Conservation (phyloP, 2,113 vertebrate species). For the Cololabis saira region DNA sequence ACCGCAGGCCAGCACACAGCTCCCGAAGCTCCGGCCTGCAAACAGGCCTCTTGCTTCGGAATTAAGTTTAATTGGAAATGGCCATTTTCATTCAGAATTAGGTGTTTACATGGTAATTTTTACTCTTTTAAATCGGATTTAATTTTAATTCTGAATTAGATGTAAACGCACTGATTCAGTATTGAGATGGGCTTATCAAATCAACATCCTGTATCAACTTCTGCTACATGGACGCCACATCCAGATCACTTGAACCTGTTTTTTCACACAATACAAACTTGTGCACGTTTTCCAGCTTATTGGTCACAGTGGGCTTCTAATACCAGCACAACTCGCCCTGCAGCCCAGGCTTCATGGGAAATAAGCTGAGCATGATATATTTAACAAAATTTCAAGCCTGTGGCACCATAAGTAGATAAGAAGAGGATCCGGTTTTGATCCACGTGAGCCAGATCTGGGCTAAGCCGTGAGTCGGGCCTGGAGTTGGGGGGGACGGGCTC, state of each 20-base stretch:
- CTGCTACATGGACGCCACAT: conserved; percentile 27
- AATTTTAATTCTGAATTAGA: too few species aligned
- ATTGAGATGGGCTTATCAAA: conserved; percentile 1
- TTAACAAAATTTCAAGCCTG: conserved; percentile 49
- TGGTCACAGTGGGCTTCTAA: conserved; percentile 72
- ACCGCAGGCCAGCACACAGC: too few species aligned
- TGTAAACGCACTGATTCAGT: too few species aligned
- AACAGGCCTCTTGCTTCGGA: too few species aligned
- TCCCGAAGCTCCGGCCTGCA: too few species aligned
- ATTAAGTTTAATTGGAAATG: too few species aligned
- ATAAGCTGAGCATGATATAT: conserved; percentile 68
- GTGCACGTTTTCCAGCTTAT: conserved; percentile 62
- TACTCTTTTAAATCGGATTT: too few species aligned
- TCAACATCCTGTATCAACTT: conserved; percentile 1
- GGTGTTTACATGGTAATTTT: too few species aligned
- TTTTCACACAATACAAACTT: conserved; percentile 53
- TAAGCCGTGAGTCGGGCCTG: conserved; percentile 65
- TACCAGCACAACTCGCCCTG: conserved; percentile 55
- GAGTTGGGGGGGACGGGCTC: conserved; percentile 48
- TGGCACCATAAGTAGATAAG: conserved; percentile 71
- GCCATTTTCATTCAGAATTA: too few species aligned
- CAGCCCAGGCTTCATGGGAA: conserved; percentile 66
- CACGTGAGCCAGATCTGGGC: conserved; percentile 63
- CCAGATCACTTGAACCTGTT: conserved; percentile 29
- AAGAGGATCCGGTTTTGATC: conserved; percentile 69